phyloP scores from a whole-genome alignment of 2,797 vertebrate genomes.

The Mycteria americana region DNA sequence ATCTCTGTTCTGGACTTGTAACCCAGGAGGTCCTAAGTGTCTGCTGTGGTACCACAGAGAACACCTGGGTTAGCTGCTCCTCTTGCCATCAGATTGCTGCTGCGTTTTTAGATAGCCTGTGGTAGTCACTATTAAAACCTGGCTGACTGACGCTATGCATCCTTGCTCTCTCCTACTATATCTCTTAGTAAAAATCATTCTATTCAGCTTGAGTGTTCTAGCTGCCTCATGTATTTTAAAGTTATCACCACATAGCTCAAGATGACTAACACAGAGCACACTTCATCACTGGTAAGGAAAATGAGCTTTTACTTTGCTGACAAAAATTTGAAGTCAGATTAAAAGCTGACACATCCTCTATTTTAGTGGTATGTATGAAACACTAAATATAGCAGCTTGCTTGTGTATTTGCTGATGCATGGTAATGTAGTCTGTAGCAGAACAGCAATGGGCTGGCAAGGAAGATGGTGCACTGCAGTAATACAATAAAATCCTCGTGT shows the following conservation, averaged over 20 bases:
- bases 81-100: background rate
- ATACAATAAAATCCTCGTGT: conserved; percentile 23
- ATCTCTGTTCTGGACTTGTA: background rate
- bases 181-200: background rate
- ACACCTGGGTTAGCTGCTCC: background rate
- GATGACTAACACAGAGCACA: background rate
- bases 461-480: conserved; percentile 69
- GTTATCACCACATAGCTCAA: background rate
- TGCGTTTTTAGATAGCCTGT: background rate
- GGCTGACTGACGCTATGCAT: background rate
- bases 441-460: conserved; percentile 45
- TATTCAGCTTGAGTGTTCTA: background rate
- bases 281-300: conserved; percentile 12
- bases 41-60: background rate
- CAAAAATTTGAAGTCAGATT: conserved; percentile 41
- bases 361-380: conserved; percentile 36
- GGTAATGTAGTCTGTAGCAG: conserved; percentile 53
- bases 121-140: background rate
- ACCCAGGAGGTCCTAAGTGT: background rate
- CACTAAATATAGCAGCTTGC: conserved; percentile 37
- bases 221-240: conserved; percentile 9
- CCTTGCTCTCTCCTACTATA: background rate
- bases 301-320: conserved; percentile 33
- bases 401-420: conserved; percentile 61
- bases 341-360: conserved; percentile 44